Evolutionary conservation across 1,140 invertebrate genomes (phyloP).

Genomic region (Zaprionus capensis): DNA sequence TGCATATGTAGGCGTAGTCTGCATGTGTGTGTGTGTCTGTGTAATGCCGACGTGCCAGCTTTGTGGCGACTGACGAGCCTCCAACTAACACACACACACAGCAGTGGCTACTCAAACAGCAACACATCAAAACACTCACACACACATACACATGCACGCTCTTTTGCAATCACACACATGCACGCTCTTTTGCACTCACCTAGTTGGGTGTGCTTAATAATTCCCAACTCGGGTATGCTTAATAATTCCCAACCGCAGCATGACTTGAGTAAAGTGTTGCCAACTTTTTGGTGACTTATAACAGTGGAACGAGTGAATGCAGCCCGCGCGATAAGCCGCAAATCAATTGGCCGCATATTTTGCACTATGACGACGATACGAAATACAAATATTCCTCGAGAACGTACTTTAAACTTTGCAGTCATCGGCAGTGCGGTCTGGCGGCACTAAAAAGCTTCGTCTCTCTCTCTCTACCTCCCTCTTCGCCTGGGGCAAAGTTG

Average conservation of each 20-base stretch:
- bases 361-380: conserved; percentile 29
- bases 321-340: background rate
- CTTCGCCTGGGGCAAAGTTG: conserved; percentile 14
- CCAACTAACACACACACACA: conserved; percentile 49
- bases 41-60: conserved; percentile 54
- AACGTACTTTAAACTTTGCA: conserved; percentile 63
- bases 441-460: conserved; percentile 29
- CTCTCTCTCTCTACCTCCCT: background rate
- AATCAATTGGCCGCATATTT: conserved; percentile 11
- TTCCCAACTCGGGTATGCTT: too few relatives aligned
- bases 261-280: background rate
- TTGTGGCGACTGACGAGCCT: conserved; percentile 74
- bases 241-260: background rate
- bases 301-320: conserved; percentile 3
- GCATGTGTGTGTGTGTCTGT: conserved; percentile 11
- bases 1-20: background rate
- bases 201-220: background rate
- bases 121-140: conserved; percentile 11
- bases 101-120: background rate
- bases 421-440: conserved; percentile 31
- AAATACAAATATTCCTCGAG: background rate
- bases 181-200: background rate
- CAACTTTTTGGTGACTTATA: conserved; percentile 1
- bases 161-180: background rate
- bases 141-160: conserved; percentile 5